Percentiles rank a stretch among this genome's conserved stretches.
phyloP scores from a whole-genome alignment of 2,113 vertebrate species.

The Chroicocephalus ridibundus region DNA sequence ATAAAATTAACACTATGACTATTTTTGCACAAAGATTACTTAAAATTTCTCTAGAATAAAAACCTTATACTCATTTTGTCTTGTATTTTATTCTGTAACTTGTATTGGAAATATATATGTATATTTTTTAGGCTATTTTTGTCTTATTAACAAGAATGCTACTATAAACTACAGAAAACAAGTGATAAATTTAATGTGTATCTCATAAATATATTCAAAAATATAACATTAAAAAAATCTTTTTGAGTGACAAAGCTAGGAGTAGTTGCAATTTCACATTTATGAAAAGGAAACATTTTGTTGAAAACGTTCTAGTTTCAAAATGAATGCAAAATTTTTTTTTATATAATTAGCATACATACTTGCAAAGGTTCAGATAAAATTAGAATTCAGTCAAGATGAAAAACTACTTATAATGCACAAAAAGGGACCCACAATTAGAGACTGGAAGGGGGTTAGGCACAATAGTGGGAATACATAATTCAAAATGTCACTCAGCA shows the following conservation, averaged over 20 bases:
- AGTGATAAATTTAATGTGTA: background rate
- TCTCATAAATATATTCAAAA: background rate
- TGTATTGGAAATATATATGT: background rate
- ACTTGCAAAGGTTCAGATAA: slow-evolving; percentile 38
- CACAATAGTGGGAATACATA: background rate
- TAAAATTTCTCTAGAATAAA: background rate
- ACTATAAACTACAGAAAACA: background rate
- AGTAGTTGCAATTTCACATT: background rate
- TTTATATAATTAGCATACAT: background rate
- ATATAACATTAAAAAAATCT: background rate
- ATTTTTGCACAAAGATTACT: background rate
- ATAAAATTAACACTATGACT: background rate
- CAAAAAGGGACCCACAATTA: background rate
- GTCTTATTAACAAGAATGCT: background rate
- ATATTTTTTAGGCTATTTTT: background rate
- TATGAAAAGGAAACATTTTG: background rate
- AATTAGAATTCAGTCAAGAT: slow-evolving; percentile 29
- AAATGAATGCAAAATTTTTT: background rate
- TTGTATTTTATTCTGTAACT: background rate
- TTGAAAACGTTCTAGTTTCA: background rate
- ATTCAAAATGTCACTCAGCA: slow-evolving; percentile 31
- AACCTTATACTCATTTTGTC: background rate
- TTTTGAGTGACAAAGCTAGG: background rate
- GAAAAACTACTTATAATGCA: slow-evolving; percentile 5
- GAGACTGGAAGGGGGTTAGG: background rate